Evolutionary conservation across 2,113 vertebrate species (phyloP).

Genomic region (Camelus dromedarius): DNA sequence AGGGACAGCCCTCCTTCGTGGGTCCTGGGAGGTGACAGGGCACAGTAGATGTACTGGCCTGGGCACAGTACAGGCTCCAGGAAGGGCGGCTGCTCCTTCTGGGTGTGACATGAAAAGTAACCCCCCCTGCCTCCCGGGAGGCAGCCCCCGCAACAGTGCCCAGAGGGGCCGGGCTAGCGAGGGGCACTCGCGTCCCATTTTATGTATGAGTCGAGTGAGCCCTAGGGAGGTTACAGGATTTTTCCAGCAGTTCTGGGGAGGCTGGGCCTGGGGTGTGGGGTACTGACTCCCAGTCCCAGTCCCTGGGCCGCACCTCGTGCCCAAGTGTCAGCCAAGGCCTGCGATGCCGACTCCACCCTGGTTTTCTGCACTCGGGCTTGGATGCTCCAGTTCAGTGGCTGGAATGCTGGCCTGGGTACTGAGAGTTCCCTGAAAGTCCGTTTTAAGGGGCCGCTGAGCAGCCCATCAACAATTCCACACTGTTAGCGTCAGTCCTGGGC

Average conservation of each 20-base stretch:
- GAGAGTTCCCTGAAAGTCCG: rapidly evolving
- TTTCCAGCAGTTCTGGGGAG: background rate
- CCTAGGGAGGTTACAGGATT: background rate
- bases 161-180: background rate
- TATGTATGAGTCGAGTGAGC: background rate
- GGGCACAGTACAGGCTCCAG: rapidly evolving
- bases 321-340: background rate
- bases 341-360: background rate
- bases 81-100: background rate
- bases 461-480: rapidly evolving
- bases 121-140: background rate
- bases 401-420: background rate
- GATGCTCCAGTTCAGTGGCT: rapidly evolving
- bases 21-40: background rate
- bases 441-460: background rate
- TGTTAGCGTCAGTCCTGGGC: background rate
- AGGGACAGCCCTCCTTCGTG: background rate
- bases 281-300: background rate
- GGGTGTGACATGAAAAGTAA: background rate
- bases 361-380: rapidly evolving
- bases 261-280: background rate
- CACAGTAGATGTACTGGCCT: background rate
- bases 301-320: background rate
- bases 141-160: no score
- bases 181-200: rapidly evolving